These are phyloP conservation scores for Chymomyza costata DNA, from an alignment of 1,140 invertebrate genomes.

Conservation along the genomic window DNA sequence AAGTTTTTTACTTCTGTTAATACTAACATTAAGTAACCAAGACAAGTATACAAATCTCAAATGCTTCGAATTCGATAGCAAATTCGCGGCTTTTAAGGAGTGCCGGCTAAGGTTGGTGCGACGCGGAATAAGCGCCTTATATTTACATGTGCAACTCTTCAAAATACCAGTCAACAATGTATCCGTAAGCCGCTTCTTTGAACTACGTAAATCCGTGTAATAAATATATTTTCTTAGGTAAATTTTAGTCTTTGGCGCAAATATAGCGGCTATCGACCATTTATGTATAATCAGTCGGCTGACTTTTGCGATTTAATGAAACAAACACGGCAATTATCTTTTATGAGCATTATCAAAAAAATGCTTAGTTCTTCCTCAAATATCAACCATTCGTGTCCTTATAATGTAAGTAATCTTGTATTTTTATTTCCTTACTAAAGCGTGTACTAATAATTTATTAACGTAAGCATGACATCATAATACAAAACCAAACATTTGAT, in stretches of 20 bases:
- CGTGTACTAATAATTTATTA: not conserved
- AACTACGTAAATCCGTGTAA: not conserved
- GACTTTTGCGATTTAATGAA: slow-evolving; percentile 13
- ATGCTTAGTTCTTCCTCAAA: not conserved
- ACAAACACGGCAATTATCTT: not conserved
- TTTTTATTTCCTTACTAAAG: not conserved
- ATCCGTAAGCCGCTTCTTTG: not conserved
- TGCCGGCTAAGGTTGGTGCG: not conserved
- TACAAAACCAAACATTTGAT: slow-evolving; percentile 3
- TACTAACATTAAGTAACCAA: too few relatives aligned
- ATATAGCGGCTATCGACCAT: slow-evolving; percentile 10
- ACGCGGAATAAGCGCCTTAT: not conserved
- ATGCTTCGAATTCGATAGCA: not conserved
- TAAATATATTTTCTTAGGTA: not conserved
- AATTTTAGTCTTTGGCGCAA: not conserved
- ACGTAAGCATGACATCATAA: slow-evolving; percentile 23
- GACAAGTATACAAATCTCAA: not conserved
- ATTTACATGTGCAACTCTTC: not conserved
- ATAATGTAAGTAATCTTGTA: slow-evolving; percentile 12
- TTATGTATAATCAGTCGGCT: slow-evolving; percentile 6
- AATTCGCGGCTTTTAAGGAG: not conserved
- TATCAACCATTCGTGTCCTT: slow-evolving; percentile 17
- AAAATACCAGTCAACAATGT: not conserved
- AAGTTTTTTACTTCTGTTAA: too few relatives aligned
- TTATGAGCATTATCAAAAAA: slow-evolving; percentile 1